Evolutionary conservation across 1,140 invertebrate genomes (phyloP), one percentile per base, ranked within the genome.

Genomic region (Parasteatoda tepidariorum): DNA sequence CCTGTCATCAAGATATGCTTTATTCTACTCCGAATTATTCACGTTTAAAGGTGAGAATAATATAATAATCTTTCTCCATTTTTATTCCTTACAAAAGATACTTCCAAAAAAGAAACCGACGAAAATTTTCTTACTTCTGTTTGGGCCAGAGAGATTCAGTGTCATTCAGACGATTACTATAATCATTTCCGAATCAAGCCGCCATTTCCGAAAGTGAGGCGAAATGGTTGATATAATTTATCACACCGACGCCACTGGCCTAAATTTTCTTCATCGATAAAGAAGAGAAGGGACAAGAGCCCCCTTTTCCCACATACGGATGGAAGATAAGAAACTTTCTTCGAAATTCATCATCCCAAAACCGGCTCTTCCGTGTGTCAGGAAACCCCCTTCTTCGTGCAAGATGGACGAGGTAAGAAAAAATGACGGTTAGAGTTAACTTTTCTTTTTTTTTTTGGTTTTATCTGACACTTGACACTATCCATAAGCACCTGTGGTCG

Each of bases 381-480:
- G 59, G 7, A 48, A 48, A 31, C 15, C 55, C 61, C 54, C 59
- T 48, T 74, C 31, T n/a, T 24, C 31, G 5, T 22, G 26, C 24
- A 64, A 64, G 74, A 34, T 34, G 38, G 38, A 76, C 33, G 74
- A 76, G 34, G 33, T 33, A 24, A n/a, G 38, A 31, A 48, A 59
- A 26, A 6, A 74, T 22, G 31, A 26, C 30, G 22, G 34, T 22
- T 54, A 18, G 71, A 9, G 6, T 61, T 74, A 41, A 59, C 59
- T 61, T 30, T 55, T 57, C 13, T 18, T 68, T 68, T 13, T 30
- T 6, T 71, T 30, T 38, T 24, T 38, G n/a, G 28, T n/a, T 30
- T 74, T 61, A 34, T 31, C 61, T 54, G 71, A 74, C 71, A 74
- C 22, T 74, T 74, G 71, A 74, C 71, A 74, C 71, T 74, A 74